Conservation (phyloP, 1,140 invertebrate genomes). For the Reticulitermes speratus region DNA sequence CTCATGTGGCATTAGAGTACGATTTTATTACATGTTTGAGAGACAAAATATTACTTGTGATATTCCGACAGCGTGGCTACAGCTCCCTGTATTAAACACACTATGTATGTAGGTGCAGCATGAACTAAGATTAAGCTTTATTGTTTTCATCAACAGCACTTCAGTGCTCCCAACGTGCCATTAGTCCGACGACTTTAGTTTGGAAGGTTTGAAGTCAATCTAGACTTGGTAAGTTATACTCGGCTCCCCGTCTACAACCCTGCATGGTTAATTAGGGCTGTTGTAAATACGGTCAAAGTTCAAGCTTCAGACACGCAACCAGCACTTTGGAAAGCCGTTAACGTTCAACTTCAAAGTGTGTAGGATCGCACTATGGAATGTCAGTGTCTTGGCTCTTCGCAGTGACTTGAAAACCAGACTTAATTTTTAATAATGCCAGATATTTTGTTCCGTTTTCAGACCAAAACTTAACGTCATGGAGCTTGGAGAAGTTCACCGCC, state of each 20-base stretch:
- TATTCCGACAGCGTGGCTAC: background rate
- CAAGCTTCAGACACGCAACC: background rate
- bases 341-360: background rate
- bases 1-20: background rate
- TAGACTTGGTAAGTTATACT: background rate
- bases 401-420: background rate
- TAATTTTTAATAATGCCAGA: background rate
- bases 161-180: background rate
- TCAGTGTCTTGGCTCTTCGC: background rate
- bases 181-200: background rate
- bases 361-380: background rate
- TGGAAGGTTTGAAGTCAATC: background rate
- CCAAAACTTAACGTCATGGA: background rate
- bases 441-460: background rate
- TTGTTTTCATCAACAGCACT: background rate
- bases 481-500: background rate
- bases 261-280: background rate
- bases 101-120: background rate
- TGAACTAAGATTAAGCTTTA: background rate
- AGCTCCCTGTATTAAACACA: background rate
- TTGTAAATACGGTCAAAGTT: constrained; percentile 16
- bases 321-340: background rate
- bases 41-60: background rate
- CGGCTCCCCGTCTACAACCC: background rate
- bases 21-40: constrained; percentile 3